Base-by-base conservation (phyloP, 2,797 vertebrate genomes). In the Micropoecilia bifurca region DNA sequence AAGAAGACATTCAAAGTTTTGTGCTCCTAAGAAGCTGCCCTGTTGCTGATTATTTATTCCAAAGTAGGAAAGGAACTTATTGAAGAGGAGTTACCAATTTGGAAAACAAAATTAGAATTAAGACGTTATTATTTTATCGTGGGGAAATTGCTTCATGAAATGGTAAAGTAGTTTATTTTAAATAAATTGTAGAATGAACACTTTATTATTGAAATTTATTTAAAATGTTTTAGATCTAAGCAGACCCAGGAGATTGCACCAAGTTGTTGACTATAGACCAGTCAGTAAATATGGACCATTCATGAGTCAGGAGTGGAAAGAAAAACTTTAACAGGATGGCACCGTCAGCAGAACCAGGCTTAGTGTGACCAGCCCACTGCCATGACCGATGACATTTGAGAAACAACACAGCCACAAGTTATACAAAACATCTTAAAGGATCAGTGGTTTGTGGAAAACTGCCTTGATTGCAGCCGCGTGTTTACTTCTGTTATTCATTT, bases 1-100 rank as follows among this genome's bases (percentile, higher is more conserved):
- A 73, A 48, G 79, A 74, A 82, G 83, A 83, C 89, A 73, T 55
- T 71, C 81, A 77, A 73, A 78, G 78, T 87, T 87, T 77, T 79
- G 61, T 82, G 53, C 75, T 45, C 2, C 22, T 89, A 83, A 81
- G 83, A 84, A 90, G 71, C 89, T 87, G 81, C 77, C 85, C 76
- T 80, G 75, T 76, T 71, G 78, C 80, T 86, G 78, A 85, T 80
- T 73, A 82, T 81, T 86, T 89, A 90, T 92, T 25, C 80, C 80
- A 74, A 90, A 89, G 84, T 77, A 87, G 89, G 2, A 91, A 87
- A 79, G 30, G 68, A 90, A 45, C 45, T 71, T n/a, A 91, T 93
- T 91, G 89, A 90, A 91, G 84, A 88, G 75, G 68, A 75, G 69
- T 68, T 88, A 88, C 90, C 76, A 75, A 2, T 47, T 14, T 43